phyloP scores from a whole-genome alignment of 1,140 invertebrate genomes.

The Cecropterus lyciades region DNA sequence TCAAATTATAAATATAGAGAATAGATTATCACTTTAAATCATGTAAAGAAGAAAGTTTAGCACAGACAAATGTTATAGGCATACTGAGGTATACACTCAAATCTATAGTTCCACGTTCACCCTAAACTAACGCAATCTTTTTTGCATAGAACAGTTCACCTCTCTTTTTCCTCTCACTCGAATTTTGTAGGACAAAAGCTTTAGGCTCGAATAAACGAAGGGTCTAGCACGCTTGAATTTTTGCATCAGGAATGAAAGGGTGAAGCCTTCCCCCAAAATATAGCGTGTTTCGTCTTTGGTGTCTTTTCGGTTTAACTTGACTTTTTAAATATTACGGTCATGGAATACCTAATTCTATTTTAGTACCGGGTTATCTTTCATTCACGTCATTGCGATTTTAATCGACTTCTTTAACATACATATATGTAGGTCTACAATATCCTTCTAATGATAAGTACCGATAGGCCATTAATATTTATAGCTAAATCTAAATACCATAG shows the following conservation, averaged over 20 bases:
- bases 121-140: constrained; percentile 34
- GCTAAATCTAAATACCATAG: too few relatives aligned
- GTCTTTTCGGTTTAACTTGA: background rate
- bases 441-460: too few relatives aligned
- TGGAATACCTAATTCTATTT: too few relatives aligned
- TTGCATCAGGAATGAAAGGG: constrained; percentile 31
- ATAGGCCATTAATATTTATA: too few relatives aligned
- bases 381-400: too few relatives aligned
- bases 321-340: background rate
- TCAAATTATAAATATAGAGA: too few relatives aligned
- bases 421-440: too few relatives aligned
- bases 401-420: too few relatives aligned
- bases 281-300: constrained; percentile 17
- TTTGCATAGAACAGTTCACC: constrained; percentile 31
- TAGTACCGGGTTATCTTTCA: too few relatives aligned
- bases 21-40: too few relatives aligned
- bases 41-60: background rate
- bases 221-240: constrained; percentile 30
- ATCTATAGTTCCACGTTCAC: constrained; percentile 10
- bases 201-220: constrained; percentile 35
- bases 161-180: constrained; percentile 28
- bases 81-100: background rate
- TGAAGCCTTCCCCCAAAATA: constrained; percentile 21
- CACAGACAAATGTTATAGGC: background rate
- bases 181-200: constrained; percentile 35